phyloP scores from a whole-genome alignment of 2,113 vertebrate genomes.

The Indicator maculatus region DNA sequence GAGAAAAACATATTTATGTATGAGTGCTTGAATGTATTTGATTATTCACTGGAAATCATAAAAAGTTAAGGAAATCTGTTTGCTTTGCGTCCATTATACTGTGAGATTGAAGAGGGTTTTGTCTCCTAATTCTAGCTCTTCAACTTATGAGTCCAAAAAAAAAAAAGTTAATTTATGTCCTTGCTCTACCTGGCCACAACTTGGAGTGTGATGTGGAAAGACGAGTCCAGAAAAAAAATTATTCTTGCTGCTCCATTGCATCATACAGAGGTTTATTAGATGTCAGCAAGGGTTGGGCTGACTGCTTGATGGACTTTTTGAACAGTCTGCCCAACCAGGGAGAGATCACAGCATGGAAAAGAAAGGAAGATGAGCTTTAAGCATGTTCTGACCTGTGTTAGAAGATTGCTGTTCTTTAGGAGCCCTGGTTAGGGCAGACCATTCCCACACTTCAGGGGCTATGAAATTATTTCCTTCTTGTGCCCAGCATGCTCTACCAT shows the following conservation, averaged over 20 bases:
- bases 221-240: not conserved
- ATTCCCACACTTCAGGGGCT: not conserved
- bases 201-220: not conserved
- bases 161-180: not conserved
- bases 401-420: not conserved
- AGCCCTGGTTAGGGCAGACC: not conserved
- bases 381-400: not conserved
- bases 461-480: not conserved
- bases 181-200: not conserved
- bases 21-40: slow-evolving; percentile 37
- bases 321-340: not conserved
- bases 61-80: not conserved
- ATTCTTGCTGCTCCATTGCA: not conserved
- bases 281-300: too few species aligned
- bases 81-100: not conserved
- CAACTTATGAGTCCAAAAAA: not conserved
- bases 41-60: not conserved
- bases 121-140: not conserved
- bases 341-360: not conserved
- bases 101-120: not conserved
- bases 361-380: not conserved
- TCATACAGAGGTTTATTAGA: not conserved
- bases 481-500: not conserved
- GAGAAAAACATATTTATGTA: not conserved
- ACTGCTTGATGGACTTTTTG: not conserved